phyloP scores from a whole-genome alignment of 2,113 vertebrate genomes.

The Dromaius novaehollandiae region DNA sequence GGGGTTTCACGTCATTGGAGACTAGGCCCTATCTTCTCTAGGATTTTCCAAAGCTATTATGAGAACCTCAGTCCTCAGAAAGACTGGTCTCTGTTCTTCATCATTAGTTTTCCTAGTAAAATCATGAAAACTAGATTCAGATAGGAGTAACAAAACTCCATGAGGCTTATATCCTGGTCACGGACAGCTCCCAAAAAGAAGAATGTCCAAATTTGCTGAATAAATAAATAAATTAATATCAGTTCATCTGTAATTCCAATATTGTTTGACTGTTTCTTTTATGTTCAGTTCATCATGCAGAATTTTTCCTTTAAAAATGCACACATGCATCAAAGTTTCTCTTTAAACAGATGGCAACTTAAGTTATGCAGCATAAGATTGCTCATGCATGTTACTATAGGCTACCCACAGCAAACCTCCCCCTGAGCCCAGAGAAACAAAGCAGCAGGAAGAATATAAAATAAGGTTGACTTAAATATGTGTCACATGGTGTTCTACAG shows the following conservation, averaged over 20 bases:
- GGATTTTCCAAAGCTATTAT: no score
- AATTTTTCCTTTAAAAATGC: not conserved
- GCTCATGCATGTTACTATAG: conserved; percentile 20
- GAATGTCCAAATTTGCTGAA: not conserved
- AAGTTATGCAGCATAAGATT: conserved; percentile 20
- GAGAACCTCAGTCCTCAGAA: not conserved
- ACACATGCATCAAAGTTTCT: not conserved
- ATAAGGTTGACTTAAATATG: not conserved
- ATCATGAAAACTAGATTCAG: not conserved
- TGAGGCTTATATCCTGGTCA: not conserved
- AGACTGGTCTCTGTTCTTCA: not conserved
- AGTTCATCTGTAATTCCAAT: not conserved
- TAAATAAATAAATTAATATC: not conserved
- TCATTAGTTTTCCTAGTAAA: not conserved
- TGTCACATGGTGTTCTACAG: not conserved
- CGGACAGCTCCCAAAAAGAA: not conserved
- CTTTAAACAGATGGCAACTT: conserved; percentile 24
- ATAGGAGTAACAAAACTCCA: not conserved
- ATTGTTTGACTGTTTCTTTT: not conserved
- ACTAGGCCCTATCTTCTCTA: not conserved
- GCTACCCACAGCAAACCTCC: not conserved
- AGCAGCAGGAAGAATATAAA: not conserved
- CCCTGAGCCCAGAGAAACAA: not conserved
- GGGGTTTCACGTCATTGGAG: not conserved
- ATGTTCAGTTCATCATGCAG: not conserved